These are phyloP conservation scores for Drosophila nigromelanica DNA, from an alignment of 1,140 invertebrate species.

Conservation along the genomic window DNA sequence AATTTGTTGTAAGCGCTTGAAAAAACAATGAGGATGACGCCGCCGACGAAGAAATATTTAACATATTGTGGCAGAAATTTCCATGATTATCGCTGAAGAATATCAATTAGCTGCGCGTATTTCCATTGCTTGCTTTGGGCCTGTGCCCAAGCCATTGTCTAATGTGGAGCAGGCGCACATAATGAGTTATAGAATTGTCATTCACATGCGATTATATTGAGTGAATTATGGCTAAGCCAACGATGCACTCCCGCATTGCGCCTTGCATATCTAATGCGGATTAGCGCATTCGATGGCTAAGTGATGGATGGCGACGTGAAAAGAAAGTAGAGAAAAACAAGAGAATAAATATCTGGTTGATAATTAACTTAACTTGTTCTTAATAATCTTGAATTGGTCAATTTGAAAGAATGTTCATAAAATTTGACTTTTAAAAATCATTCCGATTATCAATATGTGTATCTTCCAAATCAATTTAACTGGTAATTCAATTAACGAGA, in stretches of 20 bases:
- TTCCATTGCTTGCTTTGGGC: slow-evolving; percentile 14
- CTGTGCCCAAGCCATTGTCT: slow-evolving; percentile 48
- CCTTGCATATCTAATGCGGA: slow-evolving; percentile 49
- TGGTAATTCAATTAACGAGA: too few species aligned
- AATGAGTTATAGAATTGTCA: slow-evolving; percentile 74
- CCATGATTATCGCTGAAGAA: slow-evolving; percentile 65
- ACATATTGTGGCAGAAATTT: slow-evolving; percentile 78
- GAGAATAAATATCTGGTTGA: background rate
- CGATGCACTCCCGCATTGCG: slow-evolving; percentile 45
- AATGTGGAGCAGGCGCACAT: slow-evolving; percentile 68
- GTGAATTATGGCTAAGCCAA: slow-evolving; percentile 53
- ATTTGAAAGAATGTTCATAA: background rate
- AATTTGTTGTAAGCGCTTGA: slow-evolving; percentile 66
- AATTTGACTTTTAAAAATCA: too few species aligned
- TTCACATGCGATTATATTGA: slow-evolving; percentile 45
- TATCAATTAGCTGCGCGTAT: slow-evolving; percentile 66
- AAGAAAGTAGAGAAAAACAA: slow-evolving; percentile 1
- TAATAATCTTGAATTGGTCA: background rate
- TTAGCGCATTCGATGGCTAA: slow-evolving; percentile 7
- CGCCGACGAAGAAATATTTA: slow-evolving; percentile 64
- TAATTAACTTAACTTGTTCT: background rate
- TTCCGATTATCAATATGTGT: too few species aligned
- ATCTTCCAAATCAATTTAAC: too few species aligned
- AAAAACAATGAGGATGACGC: slow-evolving; percentile 64
- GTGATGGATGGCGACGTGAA: slow-evolving; percentile 26